phyloP scores from a whole-genome alignment of 2,797 vertebrate species.

The Glyptemys insculpta region DNA sequence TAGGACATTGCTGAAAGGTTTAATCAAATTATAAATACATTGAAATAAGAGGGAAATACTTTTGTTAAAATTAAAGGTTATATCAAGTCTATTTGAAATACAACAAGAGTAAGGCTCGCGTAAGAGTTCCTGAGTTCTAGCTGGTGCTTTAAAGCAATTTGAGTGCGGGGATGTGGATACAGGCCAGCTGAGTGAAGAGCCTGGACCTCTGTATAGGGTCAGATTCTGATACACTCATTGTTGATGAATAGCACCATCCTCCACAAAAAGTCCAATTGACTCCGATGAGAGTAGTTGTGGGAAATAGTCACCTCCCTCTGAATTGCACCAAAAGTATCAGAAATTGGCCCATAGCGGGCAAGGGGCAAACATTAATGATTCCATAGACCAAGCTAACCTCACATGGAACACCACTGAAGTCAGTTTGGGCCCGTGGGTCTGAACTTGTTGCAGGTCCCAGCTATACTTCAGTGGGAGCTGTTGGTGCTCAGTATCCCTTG shows the following conservation, averaged over 20 bases:
- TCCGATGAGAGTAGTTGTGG: background rate
- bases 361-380: background rate
- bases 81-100: background rate
- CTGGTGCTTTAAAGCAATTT: background rate
- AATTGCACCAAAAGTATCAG: background rate
- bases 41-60: background rate
- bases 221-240: background rate
- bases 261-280: fast-evolving
- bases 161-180: background rate
- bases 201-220: fast-evolving
- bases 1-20: background rate
- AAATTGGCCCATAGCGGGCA: fast-evolving
- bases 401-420: background rate
- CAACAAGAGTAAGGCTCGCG: background rate
- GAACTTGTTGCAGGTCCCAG: fast-evolving
- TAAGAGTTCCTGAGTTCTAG: background rate
- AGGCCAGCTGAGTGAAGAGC: fast-evolving
- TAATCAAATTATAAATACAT: background rate
- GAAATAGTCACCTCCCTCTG: no score
- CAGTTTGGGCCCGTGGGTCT: fast-evolving
- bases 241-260: background rate
- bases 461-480: background rate
- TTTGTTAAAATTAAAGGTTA: background rate
- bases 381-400: background rate
- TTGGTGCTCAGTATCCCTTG: background rate